Evolutionary conservation across 2,797 vertebrate species (phyloP).

Genomic region (Tympanoctomys barrerae): DNA sequence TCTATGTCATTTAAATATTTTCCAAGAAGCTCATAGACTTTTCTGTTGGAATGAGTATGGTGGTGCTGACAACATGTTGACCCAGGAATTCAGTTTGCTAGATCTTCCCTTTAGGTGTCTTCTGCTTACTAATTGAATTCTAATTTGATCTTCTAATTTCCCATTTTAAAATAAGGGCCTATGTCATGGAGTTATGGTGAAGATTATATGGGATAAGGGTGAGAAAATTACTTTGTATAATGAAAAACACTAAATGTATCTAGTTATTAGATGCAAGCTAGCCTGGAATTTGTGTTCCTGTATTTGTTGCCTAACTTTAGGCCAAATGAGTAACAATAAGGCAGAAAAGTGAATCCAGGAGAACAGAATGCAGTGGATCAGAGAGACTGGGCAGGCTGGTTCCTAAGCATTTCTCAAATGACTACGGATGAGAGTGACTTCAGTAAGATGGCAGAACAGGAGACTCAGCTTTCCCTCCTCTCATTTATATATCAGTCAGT

Average conservation of each 20-base stretch:
- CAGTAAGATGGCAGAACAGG: background rate
- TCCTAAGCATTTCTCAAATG: background rate
- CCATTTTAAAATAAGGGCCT: background rate
- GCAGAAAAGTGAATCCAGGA: background rate
- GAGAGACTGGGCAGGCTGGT: background rate
- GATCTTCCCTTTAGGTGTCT: background rate
- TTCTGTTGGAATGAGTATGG: background rate
- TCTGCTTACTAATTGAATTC: background rate
- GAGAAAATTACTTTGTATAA: conserved; percentile 21
- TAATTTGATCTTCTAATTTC: background rate
- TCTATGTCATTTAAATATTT: conserved; percentile 66
- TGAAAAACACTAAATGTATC: conserved; percentile 24
- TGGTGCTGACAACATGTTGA: background rate
- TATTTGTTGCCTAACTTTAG: background rate
- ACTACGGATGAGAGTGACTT: background rate
- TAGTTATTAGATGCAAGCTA: background rate
- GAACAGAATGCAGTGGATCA: background rate
- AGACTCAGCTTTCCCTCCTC: too few species aligned
- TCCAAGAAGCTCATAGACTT: conserved; percentile 40
- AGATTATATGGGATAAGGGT: conserved; percentile 33
- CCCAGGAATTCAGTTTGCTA: background rate
- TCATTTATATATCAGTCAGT: background rate
- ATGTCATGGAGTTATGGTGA: background rate
- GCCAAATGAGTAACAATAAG: background rate
- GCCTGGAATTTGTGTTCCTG: background rate